These are phyloP conservation scores for Drosophila funebris DNA, from an alignment of 1,140 invertebrate species.

Conservation along the genomic window DNA sequence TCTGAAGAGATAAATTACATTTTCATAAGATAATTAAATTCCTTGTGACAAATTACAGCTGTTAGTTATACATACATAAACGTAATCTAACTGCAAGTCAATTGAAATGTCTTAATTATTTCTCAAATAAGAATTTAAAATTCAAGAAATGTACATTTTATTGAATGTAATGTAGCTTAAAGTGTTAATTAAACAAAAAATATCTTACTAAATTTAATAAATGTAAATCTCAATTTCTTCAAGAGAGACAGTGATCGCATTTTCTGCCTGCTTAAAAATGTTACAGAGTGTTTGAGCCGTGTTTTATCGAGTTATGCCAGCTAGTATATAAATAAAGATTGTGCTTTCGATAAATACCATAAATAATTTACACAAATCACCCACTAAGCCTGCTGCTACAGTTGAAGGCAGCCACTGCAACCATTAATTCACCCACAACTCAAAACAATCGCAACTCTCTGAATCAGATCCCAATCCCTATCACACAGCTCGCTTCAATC, in stretches of 20 bases:
- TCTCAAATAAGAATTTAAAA: no score
- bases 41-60: neutral
- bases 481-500: neutral
- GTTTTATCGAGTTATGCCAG: neutral
- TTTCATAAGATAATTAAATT: conserved; percentile 4
- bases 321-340: conserved; percentile 7
- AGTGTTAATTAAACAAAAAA: no score
- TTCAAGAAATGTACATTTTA: no score
- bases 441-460: no score
- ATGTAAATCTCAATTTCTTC: no score
- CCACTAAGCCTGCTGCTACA: conserved; percentile 15
- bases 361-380: conserved; percentile 43
- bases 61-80: no score
- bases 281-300: neutral
- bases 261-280: no score
- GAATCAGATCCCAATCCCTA: neutral
- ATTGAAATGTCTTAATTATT: no score
- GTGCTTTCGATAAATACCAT: conserved; percentile 6
- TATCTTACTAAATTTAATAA: no score
- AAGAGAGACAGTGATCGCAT: no score
- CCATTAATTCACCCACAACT: conserved; percentile 15
- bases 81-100: no score
- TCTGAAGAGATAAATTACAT: neutral
- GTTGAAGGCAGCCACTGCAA: conserved; percentile 22
- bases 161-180: no score